Base-by-base conservation (phyloP, 2,113 vertebrate species). In the Eira barbara region DNA sequence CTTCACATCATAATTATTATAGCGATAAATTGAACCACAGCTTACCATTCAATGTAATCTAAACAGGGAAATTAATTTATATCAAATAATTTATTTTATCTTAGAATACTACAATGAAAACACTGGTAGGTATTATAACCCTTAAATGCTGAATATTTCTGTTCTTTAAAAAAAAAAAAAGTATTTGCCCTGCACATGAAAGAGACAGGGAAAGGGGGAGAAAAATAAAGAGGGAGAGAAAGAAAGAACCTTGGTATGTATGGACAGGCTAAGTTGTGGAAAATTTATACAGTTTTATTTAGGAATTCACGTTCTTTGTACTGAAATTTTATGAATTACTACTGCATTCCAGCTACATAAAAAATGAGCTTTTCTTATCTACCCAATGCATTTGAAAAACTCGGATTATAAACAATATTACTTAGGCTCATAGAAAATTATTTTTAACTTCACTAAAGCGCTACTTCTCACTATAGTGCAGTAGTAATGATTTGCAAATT, bases 181-280 rank as follows among this genome's bases (percentile, higher is more conserved):
- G 9, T 79, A 7, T 85, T 55, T 82, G 1, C 49, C n/a, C 29
- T 91, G 31, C 21, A 20, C 1, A 17, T 76, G 45, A 42, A 3
- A 65, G 23, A 96, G 1, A 36, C 0, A 45, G 4, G 59, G 20
- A 18, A 7, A 78, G n/a, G 23, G 20, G 3, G 2, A 36, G 49
- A 23, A 18, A 21, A 20, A 34, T 7, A 47, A 7, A 13, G n/a
- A 45, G 15, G 9, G 29, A 65, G 1, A 31, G 34, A 27, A 13
- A 55, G 27, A 71, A 34, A 15, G 1, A 9, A 27, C 1, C 57
- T 7, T 2, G 7, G 0, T 49, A 17, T 76, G 1, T 3, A 25
- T 5, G 11, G 42, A 89, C 3, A 39, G 15, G 4, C 1, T 34
- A 85, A 45, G 2, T 29, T 13, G 4, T 12, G 3, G 1, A 47